Evolutionary conservation across 2,888 invertebrate genomes (phyloP).

Genomic region (Thumatha senex): DNA sequence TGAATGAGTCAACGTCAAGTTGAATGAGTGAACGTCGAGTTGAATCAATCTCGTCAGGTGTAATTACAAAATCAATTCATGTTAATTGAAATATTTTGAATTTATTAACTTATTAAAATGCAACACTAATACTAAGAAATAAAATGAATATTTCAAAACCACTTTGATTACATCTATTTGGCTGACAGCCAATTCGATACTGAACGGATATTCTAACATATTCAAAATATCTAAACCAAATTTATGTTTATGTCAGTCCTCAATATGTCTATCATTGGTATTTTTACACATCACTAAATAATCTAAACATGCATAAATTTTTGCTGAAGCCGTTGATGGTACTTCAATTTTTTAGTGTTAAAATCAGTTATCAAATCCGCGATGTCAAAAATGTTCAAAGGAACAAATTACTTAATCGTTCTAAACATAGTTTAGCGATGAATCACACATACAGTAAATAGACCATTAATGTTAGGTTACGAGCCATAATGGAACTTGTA

Average conservation of each 20-base stretch:
- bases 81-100: background rate
- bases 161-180: slow-evolving; percentile 16
- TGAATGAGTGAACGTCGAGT: background rate
- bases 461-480: no score
- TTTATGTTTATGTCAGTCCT: slow-evolving; percentile 9
- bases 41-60: no score
- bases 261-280: slow-evolving; percentile 7
- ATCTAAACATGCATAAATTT: background rate
- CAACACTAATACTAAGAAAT: background rate
- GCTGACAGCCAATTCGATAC: slow-evolving; percentile 24
- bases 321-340: background rate
- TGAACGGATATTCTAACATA: slow-evolving; percentile 10
- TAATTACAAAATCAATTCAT: background rate
- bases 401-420: no score
- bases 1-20: background rate
- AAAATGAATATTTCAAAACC: slow-evolving; percentile 1
- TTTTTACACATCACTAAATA: background rate
- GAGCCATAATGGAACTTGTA: no score
- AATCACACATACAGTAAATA: no score
- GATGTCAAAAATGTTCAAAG: no score
- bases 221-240: slow-evolving; percentile 9
- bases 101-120: background rate
- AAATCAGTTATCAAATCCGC: background rate
- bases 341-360: background rate
- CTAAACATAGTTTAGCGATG: no score